A percentile compares a stretch with the other conserved stretches of the same genome.
These are phyloP conservation scores for Frankliniella fusca DNA, from an alignment of 2,888 invertebrate species.

Conservation along the genomic window DNA sequence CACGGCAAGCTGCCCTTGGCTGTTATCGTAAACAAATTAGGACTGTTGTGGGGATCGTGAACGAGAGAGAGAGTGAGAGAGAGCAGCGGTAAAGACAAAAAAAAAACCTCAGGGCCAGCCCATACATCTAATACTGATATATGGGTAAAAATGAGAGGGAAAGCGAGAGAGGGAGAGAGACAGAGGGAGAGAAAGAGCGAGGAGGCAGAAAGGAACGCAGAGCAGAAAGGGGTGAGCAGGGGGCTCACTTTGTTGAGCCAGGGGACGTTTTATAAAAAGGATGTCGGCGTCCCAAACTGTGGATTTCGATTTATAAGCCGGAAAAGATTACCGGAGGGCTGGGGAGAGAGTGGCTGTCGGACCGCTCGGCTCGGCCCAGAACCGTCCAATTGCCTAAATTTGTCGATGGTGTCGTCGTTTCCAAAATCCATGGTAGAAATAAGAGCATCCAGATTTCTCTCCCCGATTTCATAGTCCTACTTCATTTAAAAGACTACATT, in stretches of 20 bases:
- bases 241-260: not conserved
- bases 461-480: not conserved
- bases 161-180: not conserved
- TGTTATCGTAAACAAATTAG: conserved; percentile 2
- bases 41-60: conserved; percentile 1
- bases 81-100: not conserved
- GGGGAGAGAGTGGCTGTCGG: not conserved
- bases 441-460: not conserved
- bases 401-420: no score
- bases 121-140: no score
- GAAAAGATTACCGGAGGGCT: not conserved
- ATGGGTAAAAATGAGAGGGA: not conserved
- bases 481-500: not conserved
- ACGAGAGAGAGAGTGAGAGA: not conserved
- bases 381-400: no score
- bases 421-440: not conserved
- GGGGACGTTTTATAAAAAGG: not conserved
- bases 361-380: not conserved
- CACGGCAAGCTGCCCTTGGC: no score
- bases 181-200: not conserved
- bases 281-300: not conserved
- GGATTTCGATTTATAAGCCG: conserved; percentile 6
- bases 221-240: not conserved
- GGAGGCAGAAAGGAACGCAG: not conserved
- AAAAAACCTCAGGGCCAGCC: not conserved